phyloP scores from a whole-genome alignment of 2,113 vertebrate species.

The Laticauda colubrina region DNA sequence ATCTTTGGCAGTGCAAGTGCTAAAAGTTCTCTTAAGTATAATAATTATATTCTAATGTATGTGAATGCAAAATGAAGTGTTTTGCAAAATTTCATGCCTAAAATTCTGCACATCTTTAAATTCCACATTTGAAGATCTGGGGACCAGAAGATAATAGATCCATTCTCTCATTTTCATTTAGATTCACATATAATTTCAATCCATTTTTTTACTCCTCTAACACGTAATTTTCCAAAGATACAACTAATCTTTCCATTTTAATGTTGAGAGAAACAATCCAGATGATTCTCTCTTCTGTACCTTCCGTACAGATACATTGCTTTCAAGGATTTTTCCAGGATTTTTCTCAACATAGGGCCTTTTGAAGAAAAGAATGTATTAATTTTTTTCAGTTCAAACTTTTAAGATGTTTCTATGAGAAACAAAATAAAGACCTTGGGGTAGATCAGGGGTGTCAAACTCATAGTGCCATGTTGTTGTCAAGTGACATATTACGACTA shows the following conservation, averaged over 20 bases:
- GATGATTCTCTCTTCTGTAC: slow-evolving; percentile 30
- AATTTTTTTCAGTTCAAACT: neutral
- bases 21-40: neutral
- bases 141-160: neutral
- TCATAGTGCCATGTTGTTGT: too few species aligned
- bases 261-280: slow-evolving; percentile 56
- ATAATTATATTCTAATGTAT: neutral
- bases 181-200: slow-evolving; percentile 15
- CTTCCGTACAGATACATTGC: slow-evolving; percentile 18
- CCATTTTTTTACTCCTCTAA: slow-evolving; percentile 38
- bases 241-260: slow-evolving; percentile 54
- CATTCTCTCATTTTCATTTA: slow-evolving; percentile 35
- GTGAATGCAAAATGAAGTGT: neutral
- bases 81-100: neutral
- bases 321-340: slow-evolving; percentile 5
- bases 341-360: neutral
- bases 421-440: neutral
- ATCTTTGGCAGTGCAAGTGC: neutral
- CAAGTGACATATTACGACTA: too few species aligned
- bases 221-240: slow-evolving; percentile 53
- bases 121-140: neutral
- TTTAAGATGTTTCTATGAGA: neutral
- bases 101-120: neutral
- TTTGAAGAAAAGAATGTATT: neutral
- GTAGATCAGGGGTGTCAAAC: neutral